phyloP scores from a whole-genome alignment of 2,888 invertebrate genomes.

The Blastobasis lacticolella region DNA sequence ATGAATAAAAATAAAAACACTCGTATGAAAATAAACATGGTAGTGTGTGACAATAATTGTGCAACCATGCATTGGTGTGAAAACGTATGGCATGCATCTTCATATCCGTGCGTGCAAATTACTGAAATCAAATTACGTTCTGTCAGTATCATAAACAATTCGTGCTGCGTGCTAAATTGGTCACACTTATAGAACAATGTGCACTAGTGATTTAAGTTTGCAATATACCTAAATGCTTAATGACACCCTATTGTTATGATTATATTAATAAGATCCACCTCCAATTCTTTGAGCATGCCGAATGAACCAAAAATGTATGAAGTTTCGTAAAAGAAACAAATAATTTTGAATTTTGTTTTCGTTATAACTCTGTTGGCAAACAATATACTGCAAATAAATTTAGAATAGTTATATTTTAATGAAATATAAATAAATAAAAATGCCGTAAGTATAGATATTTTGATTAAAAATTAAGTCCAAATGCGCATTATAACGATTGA shows the following conservation, averaged over 20 bases:
- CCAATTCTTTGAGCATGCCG: slow-evolving; percentile 66
- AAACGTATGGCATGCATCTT: background rate
- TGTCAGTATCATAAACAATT: background rate
- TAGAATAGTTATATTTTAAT: slow-evolving; percentile 7
- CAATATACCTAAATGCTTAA: too few relatives aligned
- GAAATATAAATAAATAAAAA: slow-evolving; percentile 15
- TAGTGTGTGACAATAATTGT: too few relatives aligned
- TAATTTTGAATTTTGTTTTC: slow-evolving; percentile 64
- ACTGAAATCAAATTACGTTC: too few relatives aligned
- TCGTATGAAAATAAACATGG: too few relatives aligned
- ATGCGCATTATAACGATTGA: too few relatives aligned
- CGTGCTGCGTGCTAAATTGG: background rate
- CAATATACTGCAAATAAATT: slow-evolving; percentile 4
- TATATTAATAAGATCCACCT: slow-evolving; percentile 42
- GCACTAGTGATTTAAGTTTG: too few relatives aligned
- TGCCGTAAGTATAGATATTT: background rate
- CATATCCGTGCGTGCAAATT: too few relatives aligned
- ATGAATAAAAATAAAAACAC: too few relatives aligned
- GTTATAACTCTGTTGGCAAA: slow-evolving; percentile 60
- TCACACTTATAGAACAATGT: too few relatives aligned
- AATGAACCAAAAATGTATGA: slow-evolving; percentile 47
- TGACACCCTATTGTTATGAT: background rate
- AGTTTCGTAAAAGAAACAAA: background rate
- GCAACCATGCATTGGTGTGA: background rate
- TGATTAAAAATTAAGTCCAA: too few relatives aligned